These are phyloP conservation scores for Leptonema lineaticorne DNA, from an alignment of 1,140 invertebrate species.

Conservation along the genomic window DNA sequence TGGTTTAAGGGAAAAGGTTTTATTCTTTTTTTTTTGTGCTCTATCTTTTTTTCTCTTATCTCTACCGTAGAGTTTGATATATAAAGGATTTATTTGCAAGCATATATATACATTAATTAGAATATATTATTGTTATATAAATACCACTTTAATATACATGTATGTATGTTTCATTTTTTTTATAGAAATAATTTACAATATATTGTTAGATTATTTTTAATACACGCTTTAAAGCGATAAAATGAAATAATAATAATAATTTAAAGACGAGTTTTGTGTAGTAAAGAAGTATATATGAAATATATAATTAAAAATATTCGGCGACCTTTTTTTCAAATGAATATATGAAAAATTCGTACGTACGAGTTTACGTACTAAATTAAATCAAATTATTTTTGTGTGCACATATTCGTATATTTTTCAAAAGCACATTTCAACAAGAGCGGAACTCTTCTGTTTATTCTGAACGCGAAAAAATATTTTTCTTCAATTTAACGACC, in stretches of 20 bases:
- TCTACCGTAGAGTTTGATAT: too few relatives aligned
- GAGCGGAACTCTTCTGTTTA: background rate
- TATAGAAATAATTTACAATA: background rate
- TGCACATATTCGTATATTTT: too few relatives aligned
- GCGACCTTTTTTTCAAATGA: too few relatives aligned
- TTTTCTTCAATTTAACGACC: background rate
- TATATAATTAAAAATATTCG: too few relatives aligned
- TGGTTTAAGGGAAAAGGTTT: background rate
- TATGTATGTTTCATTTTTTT: background rate
- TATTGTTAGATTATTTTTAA: too few relatives aligned
- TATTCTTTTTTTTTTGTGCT: background rate
- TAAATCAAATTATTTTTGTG: too few relatives aligned
- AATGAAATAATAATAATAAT: too few relatives aligned
- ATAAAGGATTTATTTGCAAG: background rate
- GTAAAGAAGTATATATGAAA: background rate
- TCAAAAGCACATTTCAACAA: too few relatives aligned
- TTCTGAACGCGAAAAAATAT: background rate
- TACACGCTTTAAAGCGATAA: background rate
- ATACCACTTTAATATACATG: background rate
- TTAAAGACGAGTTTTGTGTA: background rate
- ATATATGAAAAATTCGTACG: too few relatives aligned
- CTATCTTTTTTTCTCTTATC: too few relatives aligned
- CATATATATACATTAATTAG: background rate
- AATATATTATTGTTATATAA: background rate
- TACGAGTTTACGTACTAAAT: too few relatives aligned